A percentile compares a stretch with the other conserved stretches of the same genome.
phyloP scores from a whole-genome alignment of 2,888 invertebrate species.

The Caenorhabditis panamensis region DNA sequence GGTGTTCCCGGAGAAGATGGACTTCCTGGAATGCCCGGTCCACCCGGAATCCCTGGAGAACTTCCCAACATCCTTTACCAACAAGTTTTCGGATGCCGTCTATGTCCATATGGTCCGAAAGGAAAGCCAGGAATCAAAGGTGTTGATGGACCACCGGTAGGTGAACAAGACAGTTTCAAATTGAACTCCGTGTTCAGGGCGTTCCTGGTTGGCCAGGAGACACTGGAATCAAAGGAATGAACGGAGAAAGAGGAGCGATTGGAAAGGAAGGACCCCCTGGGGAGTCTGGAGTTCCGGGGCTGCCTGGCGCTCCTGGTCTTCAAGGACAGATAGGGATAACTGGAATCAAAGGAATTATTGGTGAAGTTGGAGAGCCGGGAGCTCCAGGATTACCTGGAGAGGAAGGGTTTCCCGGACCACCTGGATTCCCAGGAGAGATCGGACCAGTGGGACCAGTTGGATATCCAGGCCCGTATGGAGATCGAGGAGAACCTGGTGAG shows the following conservation, averaged over 20 bases:
- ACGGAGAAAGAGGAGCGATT: constrained; percentile 52
- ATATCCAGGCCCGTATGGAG: constrained; percentile 35
- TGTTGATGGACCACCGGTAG: constrained; percentile 40
- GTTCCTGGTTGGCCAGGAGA: constrained; percentile 58
- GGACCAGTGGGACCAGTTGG: constrained; percentile 43
- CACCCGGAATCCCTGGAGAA: constrained; percentile 58
- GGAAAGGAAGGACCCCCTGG: constrained; percentile 58
- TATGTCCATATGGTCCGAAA: constrained; percentile 70
- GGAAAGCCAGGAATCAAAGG: constrained; percentile 59
- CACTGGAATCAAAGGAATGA: constrained; percentile 50
- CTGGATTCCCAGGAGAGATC: constrained; percentile 40
- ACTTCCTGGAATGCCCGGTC: constrained; percentile 50
- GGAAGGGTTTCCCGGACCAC: constrained; percentile 45
- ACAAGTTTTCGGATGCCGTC: constrained; percentile 62
- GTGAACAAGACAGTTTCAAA: not conserved
- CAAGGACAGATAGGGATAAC: constrained; percentile 55
- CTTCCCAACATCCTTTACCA: constrained; percentile 57
- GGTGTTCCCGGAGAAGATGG: constrained; percentile 53
- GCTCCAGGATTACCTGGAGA: constrained; percentile 53
- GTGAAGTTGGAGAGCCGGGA: constrained; percentile 54
- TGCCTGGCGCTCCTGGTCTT: constrained; percentile 49
- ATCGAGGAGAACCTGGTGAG: constrained; percentile 41
- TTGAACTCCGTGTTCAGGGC: constrained; percentile 22
- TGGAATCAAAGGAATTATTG: constrained; percentile 58
- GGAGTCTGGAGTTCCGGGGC: constrained; percentile 48